phyloP scores from a whole-genome alignment of 2,888 invertebrate species.

The Luperina nickerlii region DNA sequence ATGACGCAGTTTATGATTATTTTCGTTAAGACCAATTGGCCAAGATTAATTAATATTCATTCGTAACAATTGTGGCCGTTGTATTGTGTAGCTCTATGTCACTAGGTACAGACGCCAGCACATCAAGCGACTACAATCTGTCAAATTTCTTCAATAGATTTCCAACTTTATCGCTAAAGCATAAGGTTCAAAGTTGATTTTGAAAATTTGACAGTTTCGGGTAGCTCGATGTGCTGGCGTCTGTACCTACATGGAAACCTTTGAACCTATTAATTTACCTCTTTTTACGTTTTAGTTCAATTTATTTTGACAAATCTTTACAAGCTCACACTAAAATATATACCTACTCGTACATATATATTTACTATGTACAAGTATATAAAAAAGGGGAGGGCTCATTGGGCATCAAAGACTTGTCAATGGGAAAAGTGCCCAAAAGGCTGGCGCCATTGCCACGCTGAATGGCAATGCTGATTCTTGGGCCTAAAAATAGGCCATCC shows the following conservation, averaged over 20 bases:
- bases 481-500: neutral
- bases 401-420: neutral
- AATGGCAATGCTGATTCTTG: neutral
- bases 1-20: slow-evolving; percentile 15
- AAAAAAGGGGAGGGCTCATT: too few species aligned
- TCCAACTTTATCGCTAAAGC: too few species aligned
- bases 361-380: too few species aligned
- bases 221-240: too few species aligned
- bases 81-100: neutral
- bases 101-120: too few species aligned
- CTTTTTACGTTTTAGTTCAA: neutral
- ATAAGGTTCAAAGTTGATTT: too few species aligned
- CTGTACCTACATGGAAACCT: neutral
- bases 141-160: too few species aligned
- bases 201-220: too few species aligned
- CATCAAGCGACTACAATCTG: too few species aligned
- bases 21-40: slow-evolving; percentile 29
- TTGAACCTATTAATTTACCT: neutral
- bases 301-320: neutral
- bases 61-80: neutral
- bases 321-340: neutral
- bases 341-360: too few species aligned
- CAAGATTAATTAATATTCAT: slow-evolving; percentile 24
- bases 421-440: neutral
- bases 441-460: neutral